Percentiles rank a stretch among this genome's conserved stretches.
phyloP scores from a whole-genome alignment of 2,113 vertebrate genomes.

The Tupaia tana region DNA sequence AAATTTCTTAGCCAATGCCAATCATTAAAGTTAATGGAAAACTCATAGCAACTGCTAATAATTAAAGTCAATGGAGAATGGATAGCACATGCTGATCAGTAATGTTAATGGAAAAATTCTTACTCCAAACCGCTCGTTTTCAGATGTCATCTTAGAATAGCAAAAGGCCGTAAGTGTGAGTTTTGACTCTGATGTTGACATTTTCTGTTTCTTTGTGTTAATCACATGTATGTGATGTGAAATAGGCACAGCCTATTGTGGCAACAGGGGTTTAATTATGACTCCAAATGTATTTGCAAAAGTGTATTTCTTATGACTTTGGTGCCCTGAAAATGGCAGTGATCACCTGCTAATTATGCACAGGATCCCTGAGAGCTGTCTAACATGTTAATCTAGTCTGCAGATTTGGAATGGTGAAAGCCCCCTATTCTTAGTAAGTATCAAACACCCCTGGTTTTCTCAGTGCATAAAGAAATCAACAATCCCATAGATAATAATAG shows the following conservation, averaged over 20 bases:
- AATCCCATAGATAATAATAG: background rate
- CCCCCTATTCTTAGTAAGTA: background rate
- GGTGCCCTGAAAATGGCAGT: constrained; percentile 52
- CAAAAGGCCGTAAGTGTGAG: constrained; percentile 76
- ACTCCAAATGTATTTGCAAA: constrained; percentile 75
- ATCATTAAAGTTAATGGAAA: constrained; percentile 82
- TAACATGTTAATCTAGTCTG: constrained; percentile 44
- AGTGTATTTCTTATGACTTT: constrained; percentile 74
- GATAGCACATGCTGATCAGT: constrained; percentile 80
- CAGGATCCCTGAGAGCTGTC: constrained; percentile 62
- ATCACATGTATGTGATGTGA: constrained; percentile 65
- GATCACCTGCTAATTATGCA: constrained; percentile 72
- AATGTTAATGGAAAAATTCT: constrained; percentile 81
- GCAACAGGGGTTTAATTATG: constrained; percentile 77
- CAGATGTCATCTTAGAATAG: constrained; percentile 76
- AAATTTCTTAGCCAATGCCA: constrained; percentile 70
- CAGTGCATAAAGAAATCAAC: constrained; percentile 24
- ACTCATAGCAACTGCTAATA: constrained; percentile 73
- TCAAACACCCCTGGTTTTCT: constrained; percentile 43
- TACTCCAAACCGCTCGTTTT: constrained; percentile 74
- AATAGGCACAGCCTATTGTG: constrained; percentile 73
- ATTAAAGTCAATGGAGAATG: constrained; percentile 74
- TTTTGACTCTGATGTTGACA: constrained; percentile 81
- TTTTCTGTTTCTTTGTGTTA: constrained; percentile 77
- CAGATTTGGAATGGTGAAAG: constrained; percentile 45